These are phyloP conservation scores for Anthoscopus minutus DNA, from an alignment of 2,113 vertebrate genomes.

Conservation along the genomic window DNA sequence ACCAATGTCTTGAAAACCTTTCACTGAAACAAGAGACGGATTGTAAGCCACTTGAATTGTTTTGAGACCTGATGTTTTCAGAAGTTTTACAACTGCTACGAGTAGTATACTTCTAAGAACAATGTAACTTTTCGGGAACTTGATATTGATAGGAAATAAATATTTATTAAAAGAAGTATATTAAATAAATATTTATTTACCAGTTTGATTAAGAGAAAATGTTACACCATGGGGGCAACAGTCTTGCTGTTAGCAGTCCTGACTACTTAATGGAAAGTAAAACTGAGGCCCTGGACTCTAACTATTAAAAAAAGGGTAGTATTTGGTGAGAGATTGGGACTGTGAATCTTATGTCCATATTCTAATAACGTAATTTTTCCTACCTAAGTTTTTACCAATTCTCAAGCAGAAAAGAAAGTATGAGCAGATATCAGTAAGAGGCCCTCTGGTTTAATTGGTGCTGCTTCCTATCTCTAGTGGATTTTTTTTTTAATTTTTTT, in stretches of 20 bases:
- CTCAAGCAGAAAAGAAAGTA: slow-evolving; percentile 37
- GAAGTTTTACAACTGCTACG: slow-evolving; percentile 15
- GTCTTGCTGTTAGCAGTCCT: slow-evolving; percentile 55
- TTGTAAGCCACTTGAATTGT: slow-evolving; percentile 40
- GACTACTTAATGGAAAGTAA: slow-evolving; percentile 17
- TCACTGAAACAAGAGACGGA: slow-evolving; percentile 6
- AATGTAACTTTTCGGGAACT: slow-evolving; percentile 55
- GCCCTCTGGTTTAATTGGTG: slow-evolving; percentile 54
- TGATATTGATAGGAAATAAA: slow-evolving; percentile 53
- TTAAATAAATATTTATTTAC: slow-evolving; percentile 64
- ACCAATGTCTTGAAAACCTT: slow-evolving; percentile 34
- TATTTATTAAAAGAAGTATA: slow-evolving; percentile 52
- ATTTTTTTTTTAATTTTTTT: not conserved
- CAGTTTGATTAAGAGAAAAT: slow-evolving; percentile 22
- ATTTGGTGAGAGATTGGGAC: slow-evolving; percentile 20
- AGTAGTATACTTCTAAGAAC: slow-evolving; percentile 57
- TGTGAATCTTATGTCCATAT: slow-evolving; percentile 6
- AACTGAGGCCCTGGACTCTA: slow-evolving; percentile 7
- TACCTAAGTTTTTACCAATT: slow-evolving; percentile 34
- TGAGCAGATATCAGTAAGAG: slow-evolving; percentile 32
- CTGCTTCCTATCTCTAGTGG: slow-evolving; percentile 51
- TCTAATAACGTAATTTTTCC: slow-evolving; percentile 2
- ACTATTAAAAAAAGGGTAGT: not conserved
- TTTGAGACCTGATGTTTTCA: slow-evolving; percentile 6
- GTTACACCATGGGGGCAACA: not conserved